Base-by-base conservation (phyloP, 2,113 vertebrate species). In the Cinclus cinclus region DNA sequence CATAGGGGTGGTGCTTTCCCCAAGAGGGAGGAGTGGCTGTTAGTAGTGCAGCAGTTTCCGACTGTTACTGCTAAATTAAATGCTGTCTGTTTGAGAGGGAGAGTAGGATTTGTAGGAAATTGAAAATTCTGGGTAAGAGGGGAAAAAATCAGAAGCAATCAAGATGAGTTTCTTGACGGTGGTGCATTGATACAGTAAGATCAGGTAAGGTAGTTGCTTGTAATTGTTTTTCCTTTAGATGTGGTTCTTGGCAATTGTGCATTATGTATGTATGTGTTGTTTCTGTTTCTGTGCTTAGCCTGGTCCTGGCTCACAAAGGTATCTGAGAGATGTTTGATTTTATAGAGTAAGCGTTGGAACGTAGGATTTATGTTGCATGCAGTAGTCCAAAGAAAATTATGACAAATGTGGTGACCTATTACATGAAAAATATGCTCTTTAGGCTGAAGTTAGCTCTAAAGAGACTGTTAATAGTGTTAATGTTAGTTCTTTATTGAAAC, bases 11-110 rank as follows among this genome's bases (percentile, higher is more conserved):
- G 20, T 86, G 25, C 5, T 2, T 56, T 41, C 11, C 56, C 31
- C 13, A 31, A 46, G 28, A 37, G 18, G n/a, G 42, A 63, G 42
- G 50, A 53, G 30, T 6, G 27, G n/a, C 4, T 31, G 1, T 2
- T 2, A 17, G 17, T 11, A 42, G 11, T 14, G 13, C 0, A 7
- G 15, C 8, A 24, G 0, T 21, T 83, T 46, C 27, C 19, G 1
- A 1, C 19, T 21, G 20, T 27, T 71, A 5, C 13, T 50, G 41
- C 37, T 49, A 3, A 31, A 9, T 35, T 58, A 11, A 49, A 0
- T 3, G 15, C 19, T 3, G 3, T 14, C 11, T 31, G 7, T 44
- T 39, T 42, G 21, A 46, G 35, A 42, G 42, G 33, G 24, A 39
- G 35, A 30, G 20, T 35, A 23, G 44, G 44, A 7, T 52, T 33